Evolutionary conservation across 2,888 invertebrate species (phyloP).

Genomic region (Caenorhabditis parvicauda): DNA sequence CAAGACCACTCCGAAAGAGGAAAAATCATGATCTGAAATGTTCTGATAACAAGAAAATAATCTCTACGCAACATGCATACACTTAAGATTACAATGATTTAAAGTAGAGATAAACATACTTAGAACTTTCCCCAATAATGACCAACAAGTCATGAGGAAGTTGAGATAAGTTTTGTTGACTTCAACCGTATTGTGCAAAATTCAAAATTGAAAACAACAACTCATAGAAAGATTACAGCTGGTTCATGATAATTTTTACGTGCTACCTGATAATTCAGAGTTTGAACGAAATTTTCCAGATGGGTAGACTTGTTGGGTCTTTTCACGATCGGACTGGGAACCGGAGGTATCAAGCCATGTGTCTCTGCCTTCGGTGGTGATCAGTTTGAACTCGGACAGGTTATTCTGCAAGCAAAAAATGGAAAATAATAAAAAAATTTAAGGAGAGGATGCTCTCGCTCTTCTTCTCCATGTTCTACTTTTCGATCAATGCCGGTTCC

Average conservation of each 20-base stretch:
- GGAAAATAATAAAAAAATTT: neutral
- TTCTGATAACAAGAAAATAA: too few species aligned
- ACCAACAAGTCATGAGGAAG: too few species aligned
- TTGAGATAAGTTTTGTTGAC: too few species aligned
- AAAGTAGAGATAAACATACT: too few species aligned
- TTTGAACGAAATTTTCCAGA: conserved; percentile 13
- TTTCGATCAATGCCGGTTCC: conserved; percentile 84
- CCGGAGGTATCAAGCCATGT: conserved; percentile 68
- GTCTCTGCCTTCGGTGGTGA: conserved; percentile 68
- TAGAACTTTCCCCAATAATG: too few species aligned
- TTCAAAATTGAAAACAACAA: too few species aligned
- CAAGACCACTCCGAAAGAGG: too few species aligned
- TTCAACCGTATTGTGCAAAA: too few species aligned
- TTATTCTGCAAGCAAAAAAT: neutral
- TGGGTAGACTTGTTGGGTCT: conserved; percentile 60
- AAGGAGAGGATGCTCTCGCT: conserved; percentile 72
- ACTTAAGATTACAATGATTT: too few species aligned
- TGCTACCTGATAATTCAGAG: neutral
- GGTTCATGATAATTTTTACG: neutral
- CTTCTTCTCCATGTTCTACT: conserved; percentile 92
- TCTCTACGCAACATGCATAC: too few species aligned
- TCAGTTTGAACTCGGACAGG: conserved; percentile 60
- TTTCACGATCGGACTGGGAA: conserved; percentile 65
- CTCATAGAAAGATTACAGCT: too few species aligned
- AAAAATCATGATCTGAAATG: too few species aligned